A percentile compares a stretch with the other conserved stretches of the same genome.
phyloP scores from a whole-genome alignment of 2,888 invertebrate genomes.

The Drosophila meridionalis region DNA sequence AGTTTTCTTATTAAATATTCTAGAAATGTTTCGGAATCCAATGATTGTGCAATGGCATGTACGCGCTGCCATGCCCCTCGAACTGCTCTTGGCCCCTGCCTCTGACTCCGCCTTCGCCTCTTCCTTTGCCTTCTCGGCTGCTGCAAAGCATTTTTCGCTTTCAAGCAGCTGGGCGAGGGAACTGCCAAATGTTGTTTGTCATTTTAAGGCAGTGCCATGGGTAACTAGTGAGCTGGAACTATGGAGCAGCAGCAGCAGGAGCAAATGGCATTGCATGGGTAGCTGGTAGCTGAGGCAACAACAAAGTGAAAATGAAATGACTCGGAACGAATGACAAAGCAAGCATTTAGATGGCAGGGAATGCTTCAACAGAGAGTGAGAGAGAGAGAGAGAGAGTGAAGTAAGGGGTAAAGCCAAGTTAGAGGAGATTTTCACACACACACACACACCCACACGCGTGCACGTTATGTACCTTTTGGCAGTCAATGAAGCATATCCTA shows the following conservation, averaged over 20 bases:
- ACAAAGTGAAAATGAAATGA: conserved; percentile 82
- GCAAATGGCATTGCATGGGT: conserved; percentile 67
- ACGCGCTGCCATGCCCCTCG: conserved; percentile 49
- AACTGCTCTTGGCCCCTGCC: not conserved
- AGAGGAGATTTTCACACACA: conserved; percentile 26
- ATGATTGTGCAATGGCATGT: conserved; percentile 82
- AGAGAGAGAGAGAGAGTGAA: conserved; percentile 9
- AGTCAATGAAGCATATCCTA: conserved; percentile 77
- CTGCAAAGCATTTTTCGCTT: conserved; percentile 74
- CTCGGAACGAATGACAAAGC: conserved; percentile 81
- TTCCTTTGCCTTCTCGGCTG: not conserved
- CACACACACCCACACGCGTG: conserved; percentile 34
- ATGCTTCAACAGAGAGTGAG: conserved; percentile 29
- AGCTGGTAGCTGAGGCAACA: conserved; percentile 65
- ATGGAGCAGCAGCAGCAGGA: conserved; percentile 59
- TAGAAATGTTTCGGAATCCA: conserved; percentile 82
- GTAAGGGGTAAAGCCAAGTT: conserved; percentile 29
- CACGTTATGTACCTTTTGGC: conserved; percentile 75
- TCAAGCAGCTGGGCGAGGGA: conserved; percentile 45
- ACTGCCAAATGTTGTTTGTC: conserved; percentile 78
- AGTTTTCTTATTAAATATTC: conserved; percentile 83
- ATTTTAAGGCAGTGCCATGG: conserved; percentile 76
- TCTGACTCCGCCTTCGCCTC: not conserved
- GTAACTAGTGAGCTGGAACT: conserved; percentile 80
- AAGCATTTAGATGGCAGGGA: conserved; percentile 73